These are phyloP conservation scores for Rhipidura dahli DNA, from an alignment of 2,113 vertebrate genomes.

Conservation along the genomic window DNA sequence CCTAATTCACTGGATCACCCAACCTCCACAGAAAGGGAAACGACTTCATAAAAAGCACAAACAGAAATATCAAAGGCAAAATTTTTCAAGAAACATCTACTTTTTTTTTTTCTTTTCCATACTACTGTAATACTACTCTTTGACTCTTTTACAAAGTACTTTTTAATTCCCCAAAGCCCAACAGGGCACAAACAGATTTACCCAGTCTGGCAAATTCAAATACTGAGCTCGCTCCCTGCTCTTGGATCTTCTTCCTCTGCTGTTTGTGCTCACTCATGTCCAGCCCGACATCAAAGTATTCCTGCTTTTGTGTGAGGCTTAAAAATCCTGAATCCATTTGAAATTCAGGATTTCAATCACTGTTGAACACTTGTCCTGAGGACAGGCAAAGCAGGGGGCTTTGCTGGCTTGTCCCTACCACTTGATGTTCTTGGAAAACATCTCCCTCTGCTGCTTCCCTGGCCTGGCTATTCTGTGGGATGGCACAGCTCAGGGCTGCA, in stretches of 20 bases:
- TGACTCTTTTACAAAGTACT: neutral
- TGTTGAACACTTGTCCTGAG: neutral
- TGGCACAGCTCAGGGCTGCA: neutral
- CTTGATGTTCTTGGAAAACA: neutral
- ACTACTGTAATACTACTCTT: neutral
- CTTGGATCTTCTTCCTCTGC: neutral
- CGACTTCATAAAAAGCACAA: neutral
- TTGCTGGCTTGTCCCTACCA: neutral
- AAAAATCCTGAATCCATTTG: neutral
- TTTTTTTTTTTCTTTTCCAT: neutral
- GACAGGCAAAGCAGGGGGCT: neutral
- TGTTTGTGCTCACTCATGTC: neutral
- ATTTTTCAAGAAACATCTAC: neutral
- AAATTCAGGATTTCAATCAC: neutral
- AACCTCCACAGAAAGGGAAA: neutral
- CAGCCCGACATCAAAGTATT: neutral
- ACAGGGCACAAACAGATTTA: rapidly evolving
- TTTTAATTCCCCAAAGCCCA: neutral
- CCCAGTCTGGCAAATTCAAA: neutral
- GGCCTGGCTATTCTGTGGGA: neutral
- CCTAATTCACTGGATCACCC: neutral
- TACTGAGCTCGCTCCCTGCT: neutral
- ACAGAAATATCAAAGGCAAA: neutral
- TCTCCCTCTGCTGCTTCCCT: neutral
- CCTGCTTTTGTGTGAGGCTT: neutral